Percentiles rank a stretch among this genome's conserved stretches.
Conservation (phyloP, 2,797 vertebrate genomes). For the Cuniculus paca region DNA sequence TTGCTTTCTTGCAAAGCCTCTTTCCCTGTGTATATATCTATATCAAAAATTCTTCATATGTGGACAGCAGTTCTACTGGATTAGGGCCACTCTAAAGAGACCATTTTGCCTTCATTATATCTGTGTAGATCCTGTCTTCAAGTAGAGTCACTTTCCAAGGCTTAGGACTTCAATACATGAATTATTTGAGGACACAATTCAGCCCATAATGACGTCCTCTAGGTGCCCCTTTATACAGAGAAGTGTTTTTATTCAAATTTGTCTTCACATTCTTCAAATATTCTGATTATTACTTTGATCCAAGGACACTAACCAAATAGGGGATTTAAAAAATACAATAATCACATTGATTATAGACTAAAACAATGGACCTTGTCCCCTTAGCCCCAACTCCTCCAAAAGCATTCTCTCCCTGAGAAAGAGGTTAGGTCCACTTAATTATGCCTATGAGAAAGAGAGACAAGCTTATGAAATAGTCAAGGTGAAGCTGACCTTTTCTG, state of each 20-base stretch:
- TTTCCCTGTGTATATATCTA: neutral
- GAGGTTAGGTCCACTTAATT: neutral
- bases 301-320: neutral
- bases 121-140: neutral
- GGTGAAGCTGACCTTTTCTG: neutral
- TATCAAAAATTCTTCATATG: constrained; percentile 11
- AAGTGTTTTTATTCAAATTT: constrained; percentile 26
- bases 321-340: neutral
- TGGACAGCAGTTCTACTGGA: neutral
- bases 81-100: neutral
- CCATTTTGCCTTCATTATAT: constrained; percentile 25
- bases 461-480: neutral
- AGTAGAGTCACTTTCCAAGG: neutral
- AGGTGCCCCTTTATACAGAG: neutral
- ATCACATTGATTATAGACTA: neutral
- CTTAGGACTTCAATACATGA: neutral
- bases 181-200: neutral
- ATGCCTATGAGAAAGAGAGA: neutral
- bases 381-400: neutral
- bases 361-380: neutral
- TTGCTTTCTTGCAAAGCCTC: neutral
- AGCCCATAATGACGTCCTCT: neutral
- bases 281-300: neutral
- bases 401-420: neutral
- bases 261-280: neutral